These are phyloP conservation scores for Drosophila navojoa DNA, from an alignment of 1,140 invertebrate species.

Conservation along the genomic window DNA sequence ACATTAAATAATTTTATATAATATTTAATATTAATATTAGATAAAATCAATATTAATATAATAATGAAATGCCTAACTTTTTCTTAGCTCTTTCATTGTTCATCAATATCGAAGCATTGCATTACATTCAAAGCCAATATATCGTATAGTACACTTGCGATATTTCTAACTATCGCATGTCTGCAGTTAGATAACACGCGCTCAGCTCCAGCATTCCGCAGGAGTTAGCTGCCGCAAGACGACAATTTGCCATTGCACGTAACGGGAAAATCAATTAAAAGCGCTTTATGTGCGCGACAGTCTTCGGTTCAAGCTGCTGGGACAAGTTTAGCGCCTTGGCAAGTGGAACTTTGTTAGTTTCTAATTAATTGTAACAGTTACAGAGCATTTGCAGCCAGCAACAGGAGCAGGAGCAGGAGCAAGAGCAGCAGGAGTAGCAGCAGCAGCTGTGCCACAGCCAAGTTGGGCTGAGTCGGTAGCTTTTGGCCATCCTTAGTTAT, in stretches of 20 bases:
- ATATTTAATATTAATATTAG: no score
- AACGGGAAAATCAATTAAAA: constrained; percentile 82
- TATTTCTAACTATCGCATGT: no score
- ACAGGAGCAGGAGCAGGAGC: constrained; percentile 25
- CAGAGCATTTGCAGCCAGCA: constrained; percentile 48
- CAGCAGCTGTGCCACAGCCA: constrained; percentile 37
- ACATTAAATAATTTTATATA: no score
- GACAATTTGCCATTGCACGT: constrained; percentile 66
- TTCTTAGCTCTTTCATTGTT: no score
- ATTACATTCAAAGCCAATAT: no score
- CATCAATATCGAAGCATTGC: no score
- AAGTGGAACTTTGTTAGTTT: constrained; percentile 81
- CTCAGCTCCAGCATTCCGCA: background rate
- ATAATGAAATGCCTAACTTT: no score
- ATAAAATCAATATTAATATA: no score
- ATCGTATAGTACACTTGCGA: no score
- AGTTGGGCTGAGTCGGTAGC: background rate
- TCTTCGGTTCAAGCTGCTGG: constrained; percentile 45
- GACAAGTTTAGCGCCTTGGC: constrained; percentile 72
- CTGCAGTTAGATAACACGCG: background rate
- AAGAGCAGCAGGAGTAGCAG: background rate
- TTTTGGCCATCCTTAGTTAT: constrained; percentile 58
- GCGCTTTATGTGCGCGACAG: constrained; percentile 79
- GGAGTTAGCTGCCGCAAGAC: constrained; percentile 28
- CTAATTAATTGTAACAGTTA: constrained; percentile 82